These are phyloP conservation scores for Phrynosoma platyrhinos DNA, from an alignment of 2,113 vertebrate genomes.

Conservation along the genomic window DNA sequence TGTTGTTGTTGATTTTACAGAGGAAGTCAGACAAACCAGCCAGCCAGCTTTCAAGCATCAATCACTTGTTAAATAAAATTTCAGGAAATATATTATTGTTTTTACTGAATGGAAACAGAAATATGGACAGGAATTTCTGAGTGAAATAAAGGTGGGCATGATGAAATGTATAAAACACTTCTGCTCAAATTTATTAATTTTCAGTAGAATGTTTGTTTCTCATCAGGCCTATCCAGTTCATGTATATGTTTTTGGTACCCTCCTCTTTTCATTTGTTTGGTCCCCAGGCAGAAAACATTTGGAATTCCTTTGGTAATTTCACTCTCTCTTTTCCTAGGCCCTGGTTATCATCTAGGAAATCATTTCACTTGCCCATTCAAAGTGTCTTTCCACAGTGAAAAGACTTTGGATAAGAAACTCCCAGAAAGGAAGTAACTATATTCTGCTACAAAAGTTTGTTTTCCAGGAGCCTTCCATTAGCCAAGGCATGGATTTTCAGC, in stretches of 20 bases:
- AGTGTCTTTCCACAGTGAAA: neutral
- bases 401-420: rapidly evolving
- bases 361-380: neutral
- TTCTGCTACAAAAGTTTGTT: neutral
- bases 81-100: neutral
- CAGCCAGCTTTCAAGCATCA: neutral
- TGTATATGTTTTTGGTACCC: no score
- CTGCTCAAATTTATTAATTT: neutral
- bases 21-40: neutral
- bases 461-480: neutral
- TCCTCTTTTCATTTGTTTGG: neutral
- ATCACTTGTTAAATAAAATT: neutral
- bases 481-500: neutral
- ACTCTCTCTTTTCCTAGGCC: neutral
- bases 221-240: neutral
- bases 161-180: neutral
- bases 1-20: neutral
- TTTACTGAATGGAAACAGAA: neutral
- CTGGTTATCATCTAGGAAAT: neutral
- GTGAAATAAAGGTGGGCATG: neutral
- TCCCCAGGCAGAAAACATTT: neutral
- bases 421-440: neutral
- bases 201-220: neutral
- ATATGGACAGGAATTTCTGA: neutral
- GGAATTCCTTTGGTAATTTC: neutral